A percentile compares a stretch with the other conserved stretches of the same genome.
Evolutionary conservation across 2,113 vertebrate genomes (phyloP).

Genomic region (Pontoporia blainvillei): DNA sequence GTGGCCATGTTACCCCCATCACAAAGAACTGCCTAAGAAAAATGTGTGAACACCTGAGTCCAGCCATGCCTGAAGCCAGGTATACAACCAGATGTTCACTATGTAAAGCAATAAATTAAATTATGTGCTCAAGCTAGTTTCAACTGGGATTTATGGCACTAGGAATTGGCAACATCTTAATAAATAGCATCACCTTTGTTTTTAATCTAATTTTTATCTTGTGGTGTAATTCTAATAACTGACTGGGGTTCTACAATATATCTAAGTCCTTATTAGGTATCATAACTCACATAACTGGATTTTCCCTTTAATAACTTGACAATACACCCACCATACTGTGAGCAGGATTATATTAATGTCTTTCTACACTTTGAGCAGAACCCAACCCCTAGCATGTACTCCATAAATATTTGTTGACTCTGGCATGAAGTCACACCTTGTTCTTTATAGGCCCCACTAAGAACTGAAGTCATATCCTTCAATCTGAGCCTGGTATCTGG

Average conservation of each 20-base stretch:
- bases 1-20: neutral
- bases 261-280: neutral
- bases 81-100: neutral
- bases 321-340: no score
- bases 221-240: neutral
- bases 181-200: neutral
- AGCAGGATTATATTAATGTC: neutral
- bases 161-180: neutral
- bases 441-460: neutral
- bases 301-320: neutral
- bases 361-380: neutral
- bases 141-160: neutral
- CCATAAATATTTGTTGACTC: neutral
- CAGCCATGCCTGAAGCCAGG: neutral
- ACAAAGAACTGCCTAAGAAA: neutral
- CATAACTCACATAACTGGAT: neutral
- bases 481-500: neutral
- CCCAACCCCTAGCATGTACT: neutral
- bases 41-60: neutral
- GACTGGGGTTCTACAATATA: neutral
- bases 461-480: neutral
- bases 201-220: neutral
- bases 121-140: neutral
- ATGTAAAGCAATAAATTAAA: neutral
- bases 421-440: neutral